Evolutionary conservation across 2,888 invertebrate species (phyloP), one percentile per base, ranked within the genome.

Genomic region (Meliscaeva auricollis): DNA sequence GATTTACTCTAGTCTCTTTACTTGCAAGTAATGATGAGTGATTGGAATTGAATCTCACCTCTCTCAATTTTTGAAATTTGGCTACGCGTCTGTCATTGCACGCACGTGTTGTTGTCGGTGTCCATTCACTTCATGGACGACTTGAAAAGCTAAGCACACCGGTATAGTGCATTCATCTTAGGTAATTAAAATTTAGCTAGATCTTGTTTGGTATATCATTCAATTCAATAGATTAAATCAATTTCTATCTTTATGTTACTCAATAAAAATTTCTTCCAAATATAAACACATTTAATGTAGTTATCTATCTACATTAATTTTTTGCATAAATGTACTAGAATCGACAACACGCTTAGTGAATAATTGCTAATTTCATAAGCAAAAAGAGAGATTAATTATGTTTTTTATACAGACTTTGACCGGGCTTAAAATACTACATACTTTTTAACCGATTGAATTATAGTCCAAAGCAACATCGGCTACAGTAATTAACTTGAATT

Each of bases 301-400:
- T n/a, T n/a, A n/a, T 20, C 17, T 20, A 20, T 3, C 2, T 17
- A 56, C 32, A 17, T 32, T 56, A 13, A 38, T 6, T 38, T 58
- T 58, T 13, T 17, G 7, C 7, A 32, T 15, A 38, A 13, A 35
- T 20, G 1, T 35, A 56, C 56, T 32, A 32, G 9, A 32, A 35
- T 35, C 11, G 17, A 35, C 1, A 9, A 48, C 17, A 17, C 20
- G 8, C 17, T 38, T 6, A 38, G 13, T 1, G 38, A 38, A 3
- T 58, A 58, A 58, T 35, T 20, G 35, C 17, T 9, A 46, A 58
- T 58, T 35, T 58, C 58, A 58, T 35, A 58, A 38, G 17, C 20
- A n/a, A 4, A 8, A n/a, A 15, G 9, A 35, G 13, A 35, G 38
- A 58, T 58, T 58, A 38, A 58, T 58, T 20, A 20, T 26, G 26